phyloP scores from a whole-genome alignment of 2,888 invertebrate genomes.

The Mimas tiliae region DNA sequence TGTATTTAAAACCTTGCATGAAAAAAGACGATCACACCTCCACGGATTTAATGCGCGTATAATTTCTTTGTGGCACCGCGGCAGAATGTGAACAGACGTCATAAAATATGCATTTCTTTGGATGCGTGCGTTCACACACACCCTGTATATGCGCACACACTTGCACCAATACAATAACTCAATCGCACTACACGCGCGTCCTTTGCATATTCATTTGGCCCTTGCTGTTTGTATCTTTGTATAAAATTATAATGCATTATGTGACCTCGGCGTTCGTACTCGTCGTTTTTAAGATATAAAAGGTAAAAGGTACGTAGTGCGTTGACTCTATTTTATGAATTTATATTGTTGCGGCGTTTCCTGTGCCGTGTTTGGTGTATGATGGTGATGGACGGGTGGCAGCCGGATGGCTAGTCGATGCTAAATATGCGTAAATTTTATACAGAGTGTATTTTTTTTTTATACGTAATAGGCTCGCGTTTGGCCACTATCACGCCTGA shows the following conservation, averaged over 20 bases:
- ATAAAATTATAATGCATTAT: conserved; percentile 85
- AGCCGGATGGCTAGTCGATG: background rate
- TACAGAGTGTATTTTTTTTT: background rate
- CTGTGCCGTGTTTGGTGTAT: conserved; percentile 22
- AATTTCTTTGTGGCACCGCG: conserved; percentile 85
- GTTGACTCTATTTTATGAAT: conserved; percentile 24
- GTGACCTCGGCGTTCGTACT: conserved; percentile 30
- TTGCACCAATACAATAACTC: conserved; percentile 74
- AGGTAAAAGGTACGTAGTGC: conserved; percentile 33
- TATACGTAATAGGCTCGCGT: too few relatives aligned
- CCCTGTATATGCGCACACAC: conserved; percentile 36
- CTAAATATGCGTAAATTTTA: background rate
- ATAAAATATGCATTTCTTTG: conserved; percentile 84
- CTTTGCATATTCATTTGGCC: conserved; percentile 82
- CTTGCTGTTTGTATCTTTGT: conserved; percentile 81
- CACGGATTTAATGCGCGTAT: conserved; percentile 83
- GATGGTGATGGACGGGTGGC: background rate
- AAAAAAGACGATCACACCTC: conserved; percentile 69
- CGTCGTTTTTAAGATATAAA: conserved; percentile 40
- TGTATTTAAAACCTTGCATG: conserved; percentile 46
- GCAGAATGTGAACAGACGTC: conserved; percentile 82
- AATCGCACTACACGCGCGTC: conserved; percentile 73
- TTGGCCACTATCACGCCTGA: too few relatives aligned
- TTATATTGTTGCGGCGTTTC: conserved; percentile 26
- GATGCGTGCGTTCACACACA: conserved; percentile 55